Evolutionary conservation across 2,888 invertebrate genomes (phyloP), one percentile per base, ranked within the genome.

Genomic region (Pherbina coryleti): DNA sequence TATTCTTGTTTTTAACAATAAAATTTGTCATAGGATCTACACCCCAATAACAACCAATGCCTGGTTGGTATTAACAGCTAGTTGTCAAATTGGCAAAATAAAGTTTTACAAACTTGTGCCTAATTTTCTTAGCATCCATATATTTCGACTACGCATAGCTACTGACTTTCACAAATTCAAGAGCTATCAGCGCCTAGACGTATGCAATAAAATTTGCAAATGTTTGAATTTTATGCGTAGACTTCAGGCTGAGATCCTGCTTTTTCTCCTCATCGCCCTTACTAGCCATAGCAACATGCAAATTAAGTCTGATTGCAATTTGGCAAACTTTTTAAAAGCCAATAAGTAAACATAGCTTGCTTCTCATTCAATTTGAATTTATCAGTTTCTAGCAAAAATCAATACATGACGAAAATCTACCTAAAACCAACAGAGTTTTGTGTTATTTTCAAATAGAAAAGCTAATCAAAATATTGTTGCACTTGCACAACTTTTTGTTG

Each of bases 301-400:
- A 75, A 49, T 66, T 85, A 82, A 78, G 81, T 81, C 84, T 85
- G 86, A 85, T 85, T 85, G 86, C 86, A 85, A 86, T 86, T 86
- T 85, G 84, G 86, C 84, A 80, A 85, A 86, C 86, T 86, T 86
- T n/a, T 86, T 85, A 86, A 86, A 86, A 86, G 86, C 84, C 85
- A 86, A 85, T 86, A 86, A 82, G 82, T 64, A 83, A 85, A 85
- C 37, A 31, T 28, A 19, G 22, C 57, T 7, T 9, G 25, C 28
- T 22, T 60, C 57, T 60, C 25, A 22, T 19, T 28, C 11, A 25
- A 7, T 25, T 60, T 28, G 57, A 19, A 22, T 22, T 28, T 60
- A 9, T 28, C 57, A 11, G 57, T 22, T 28, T 28, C 25, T 25
- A 25, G 57, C 57, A 25, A 28, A 60, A 25, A 22, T 28, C 14